These are phyloP conservation scores for Salarias fasciatus DNA, from an alignment of 2,797 vertebrate genomes.

Conservation along the genomic window DNA sequence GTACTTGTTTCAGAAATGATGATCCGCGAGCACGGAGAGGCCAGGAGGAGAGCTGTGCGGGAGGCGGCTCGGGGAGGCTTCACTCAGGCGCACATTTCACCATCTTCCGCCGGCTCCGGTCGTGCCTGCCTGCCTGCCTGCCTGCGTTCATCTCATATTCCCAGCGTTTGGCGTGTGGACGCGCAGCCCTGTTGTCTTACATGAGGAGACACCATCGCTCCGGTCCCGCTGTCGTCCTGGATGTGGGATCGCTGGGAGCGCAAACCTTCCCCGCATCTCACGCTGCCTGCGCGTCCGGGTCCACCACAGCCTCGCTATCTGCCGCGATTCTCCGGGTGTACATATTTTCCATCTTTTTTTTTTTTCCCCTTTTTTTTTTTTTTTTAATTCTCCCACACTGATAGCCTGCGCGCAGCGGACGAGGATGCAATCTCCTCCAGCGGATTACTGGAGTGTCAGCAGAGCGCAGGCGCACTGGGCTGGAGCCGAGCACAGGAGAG, in stretches of 20 bases:
- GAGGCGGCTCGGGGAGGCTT: constrained; percentile 10
- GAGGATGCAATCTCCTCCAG: constrained; percentile 77
- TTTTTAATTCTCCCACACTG: constrained; percentile 57
- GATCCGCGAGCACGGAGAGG: constrained; percentile 24
- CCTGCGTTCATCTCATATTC: constrained; percentile 54
- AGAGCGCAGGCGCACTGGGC: constrained; percentile 79
- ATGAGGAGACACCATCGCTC: constrained; percentile 57
- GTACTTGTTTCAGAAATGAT: constrained; percentile 16
- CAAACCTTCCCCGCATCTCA: not conserved
- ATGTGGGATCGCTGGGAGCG: constrained; percentile 25
- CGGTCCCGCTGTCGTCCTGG: constrained; percentile 57
- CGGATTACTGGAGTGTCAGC: constrained; percentile 82
- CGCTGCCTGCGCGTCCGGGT: not conserved
- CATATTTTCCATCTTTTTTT: not conserved
- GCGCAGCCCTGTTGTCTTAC: constrained; percentile 53
- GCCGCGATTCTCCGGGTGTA: too few relatives aligned
- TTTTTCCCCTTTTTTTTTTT: constrained; percentile 39
- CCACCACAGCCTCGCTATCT: too few relatives aligned
- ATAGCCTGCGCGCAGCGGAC: constrained; percentile 58
- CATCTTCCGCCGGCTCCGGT: constrained; percentile 47
- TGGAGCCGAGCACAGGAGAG: constrained; percentile 23
- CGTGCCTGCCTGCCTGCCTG: constrained; percentile 46
- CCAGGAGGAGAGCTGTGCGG: constrained; percentile 25
- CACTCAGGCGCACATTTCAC: constrained; percentile 26
- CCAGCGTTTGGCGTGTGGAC: constrained; percentile 36